Conservation (phyloP, 2,888 invertebrate species). For the Buathra laborator region DNA sequence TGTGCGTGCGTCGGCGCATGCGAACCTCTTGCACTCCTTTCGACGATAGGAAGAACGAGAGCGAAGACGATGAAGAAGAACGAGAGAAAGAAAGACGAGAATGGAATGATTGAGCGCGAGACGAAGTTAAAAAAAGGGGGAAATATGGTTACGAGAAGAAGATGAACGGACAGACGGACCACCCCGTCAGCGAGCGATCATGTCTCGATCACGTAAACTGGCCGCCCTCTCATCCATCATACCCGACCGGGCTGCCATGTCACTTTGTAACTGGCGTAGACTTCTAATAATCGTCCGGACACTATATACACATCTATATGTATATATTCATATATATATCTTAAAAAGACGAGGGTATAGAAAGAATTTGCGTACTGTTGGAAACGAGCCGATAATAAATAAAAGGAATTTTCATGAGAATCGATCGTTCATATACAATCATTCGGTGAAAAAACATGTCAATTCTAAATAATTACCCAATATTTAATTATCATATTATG, state of each 20-base stretch:
- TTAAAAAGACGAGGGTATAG: neutral
- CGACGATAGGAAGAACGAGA: constrained; percentile 41
- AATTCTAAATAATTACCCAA: no score
- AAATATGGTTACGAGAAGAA: constrained; percentile 15
- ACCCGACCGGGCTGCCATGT: constrained; percentile 80
- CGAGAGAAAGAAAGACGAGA: constrained; percentile 61
- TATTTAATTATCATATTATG: no score
- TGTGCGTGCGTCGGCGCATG: constrained; percentile 28
- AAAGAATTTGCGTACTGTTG: constrained; percentile 15
- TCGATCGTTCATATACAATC: constrained; percentile 1
- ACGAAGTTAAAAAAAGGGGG: constrained; percentile 19
- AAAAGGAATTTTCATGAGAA: constrained; percentile 14
- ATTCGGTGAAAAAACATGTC: no score
- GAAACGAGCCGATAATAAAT: constrained; percentile 28
- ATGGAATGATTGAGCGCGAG: constrained; percentile 12
- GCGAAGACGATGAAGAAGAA: constrained; percentile 38
- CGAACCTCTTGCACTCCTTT: constrained; percentile 3
- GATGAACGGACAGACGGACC: constrained; percentile 77
- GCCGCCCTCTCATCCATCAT: constrained; percentile 85
- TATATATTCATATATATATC: neutral
- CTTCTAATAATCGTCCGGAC: constrained; percentile 62
- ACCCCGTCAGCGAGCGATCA: constrained; percentile 83
- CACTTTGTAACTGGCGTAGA: constrained; percentile 75
- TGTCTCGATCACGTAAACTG: constrained; percentile 84
- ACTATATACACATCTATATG: constrained; percentile 2